Conservation (phyloP, 2,888 invertebrate genomes). For the Xanthorhoe spadicearia region DNA sequence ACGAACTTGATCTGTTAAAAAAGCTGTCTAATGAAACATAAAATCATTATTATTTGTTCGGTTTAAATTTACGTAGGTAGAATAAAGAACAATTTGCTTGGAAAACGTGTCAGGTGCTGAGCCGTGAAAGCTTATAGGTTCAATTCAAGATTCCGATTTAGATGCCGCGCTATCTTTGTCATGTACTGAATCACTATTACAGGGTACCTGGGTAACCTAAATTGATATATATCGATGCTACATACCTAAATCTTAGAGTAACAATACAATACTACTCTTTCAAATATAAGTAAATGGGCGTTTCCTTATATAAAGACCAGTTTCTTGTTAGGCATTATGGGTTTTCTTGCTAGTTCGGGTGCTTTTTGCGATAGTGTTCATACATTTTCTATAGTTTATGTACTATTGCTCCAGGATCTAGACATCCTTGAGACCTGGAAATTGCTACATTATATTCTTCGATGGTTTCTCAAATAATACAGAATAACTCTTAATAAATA, state of each 20-base stretch:
- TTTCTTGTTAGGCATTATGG: not conserved
- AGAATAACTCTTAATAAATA: not conserved
- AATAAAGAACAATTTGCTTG: not conserved
- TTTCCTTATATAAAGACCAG: too few species aligned
- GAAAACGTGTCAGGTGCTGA: slow-evolving; percentile 8
- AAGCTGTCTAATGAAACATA: not conserved
- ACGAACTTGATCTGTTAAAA: not conserved
- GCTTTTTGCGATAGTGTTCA: not conserved
- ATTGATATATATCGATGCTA: slow-evolving; percentile 46
- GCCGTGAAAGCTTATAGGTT: slow-evolving; percentile 23
- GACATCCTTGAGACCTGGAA: not conserved
- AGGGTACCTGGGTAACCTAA: slow-evolving; percentile 25
- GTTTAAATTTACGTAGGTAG: not conserved
- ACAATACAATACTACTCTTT: not conserved
- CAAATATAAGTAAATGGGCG: too few species aligned
- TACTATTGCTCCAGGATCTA: slow-evolving; percentile 2
- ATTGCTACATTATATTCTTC: not conserved
- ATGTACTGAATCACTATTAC: slow-evolving; percentile 38
- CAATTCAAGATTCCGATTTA: slow-evolving; percentile 24
- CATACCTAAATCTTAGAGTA: not conserved
- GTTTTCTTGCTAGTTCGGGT: not conserved
- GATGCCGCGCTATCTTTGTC: slow-evolving; percentile 19
- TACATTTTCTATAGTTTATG: slow-evolving; percentile 9
- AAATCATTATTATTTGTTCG: not conserved
- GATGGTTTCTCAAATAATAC: not conserved